Conservation (phyloP, 2,888 invertebrate genomes). For the Tolmerus cingulatus region DNA sequence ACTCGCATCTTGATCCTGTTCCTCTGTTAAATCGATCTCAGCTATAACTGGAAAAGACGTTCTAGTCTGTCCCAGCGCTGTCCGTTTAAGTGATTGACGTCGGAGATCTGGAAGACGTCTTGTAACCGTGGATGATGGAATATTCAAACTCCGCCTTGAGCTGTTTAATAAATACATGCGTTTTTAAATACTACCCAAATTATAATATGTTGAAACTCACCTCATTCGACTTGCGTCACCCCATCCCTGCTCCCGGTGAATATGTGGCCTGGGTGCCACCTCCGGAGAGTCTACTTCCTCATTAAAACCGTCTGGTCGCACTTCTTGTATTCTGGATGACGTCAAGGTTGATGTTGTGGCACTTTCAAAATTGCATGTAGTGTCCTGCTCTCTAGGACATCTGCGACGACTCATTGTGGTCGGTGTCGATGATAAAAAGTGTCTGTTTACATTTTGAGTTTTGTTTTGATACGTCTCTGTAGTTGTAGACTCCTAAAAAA, state of each 20-base stretch:
- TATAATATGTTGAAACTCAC: not conserved
- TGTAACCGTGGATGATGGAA: slow-evolving; percentile 52
- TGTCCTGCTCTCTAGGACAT: slow-evolving; percentile 53
- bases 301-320: not conserved
- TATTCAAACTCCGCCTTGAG: slow-evolving; percentile 58
- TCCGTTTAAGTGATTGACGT: slow-evolving; percentile 53
- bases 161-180: slow-evolving; percentile 48
- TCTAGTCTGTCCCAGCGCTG: slow-evolving; percentile 34
- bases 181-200: not conserved
- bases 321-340: not conserved
- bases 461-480: slow-evolving; percentile 21
- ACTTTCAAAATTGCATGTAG: slow-evolving; percentile 53
- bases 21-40: slow-evolving; percentile 36
- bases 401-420: slow-evolving; percentile 49
- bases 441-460: slow-evolving; percentile 19
- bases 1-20: not conserved
- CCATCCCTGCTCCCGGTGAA: slow-evolving; percentile 31
- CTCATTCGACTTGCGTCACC: slow-evolving; percentile 53
- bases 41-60: slow-evolving; percentile 48
- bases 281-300: not conserved
- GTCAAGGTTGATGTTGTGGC: slow-evolving; percentile 44
- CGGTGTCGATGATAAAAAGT: slow-evolving; percentile 46
- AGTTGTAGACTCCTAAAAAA: not conserved
- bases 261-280: not conserved
- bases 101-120: slow-evolving; percentile 52